Evolutionary conservation across 2,797 vertebrate species (phyloP).

Genomic region (Lepus oiostolus): DNA sequence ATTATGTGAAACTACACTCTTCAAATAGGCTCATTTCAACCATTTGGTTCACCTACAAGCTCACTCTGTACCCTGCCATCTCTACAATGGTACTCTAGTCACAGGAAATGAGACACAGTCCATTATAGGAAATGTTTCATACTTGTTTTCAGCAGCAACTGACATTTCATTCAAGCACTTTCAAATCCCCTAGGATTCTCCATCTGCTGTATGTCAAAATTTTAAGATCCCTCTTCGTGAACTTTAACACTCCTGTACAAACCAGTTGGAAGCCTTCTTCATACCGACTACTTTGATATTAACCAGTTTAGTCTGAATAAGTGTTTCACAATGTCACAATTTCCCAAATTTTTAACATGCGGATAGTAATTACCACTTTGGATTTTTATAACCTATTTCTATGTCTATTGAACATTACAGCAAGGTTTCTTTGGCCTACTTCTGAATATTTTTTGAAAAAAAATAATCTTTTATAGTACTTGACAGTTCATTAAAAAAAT

Average conservation of each 20-base stretch:
- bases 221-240: slow-evolving; percentile 74
- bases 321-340: background rate
- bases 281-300: slow-evolving; percentile 35
- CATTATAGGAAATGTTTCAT: slow-evolving; percentile 50
- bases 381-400: slow-evolving; percentile 1
- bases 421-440: background rate
- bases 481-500: slow-evolving; percentile 2
- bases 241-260: slow-evolving; percentile 66
- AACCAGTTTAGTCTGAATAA: slow-evolving; percentile 42
- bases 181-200: slow-evolving; percentile 65
- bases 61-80: background rate
- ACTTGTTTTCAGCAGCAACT: slow-evolving; percentile 63
- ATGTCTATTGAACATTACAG: background rate
- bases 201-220: slow-evolving; percentile 66
- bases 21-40: slow-evolving; percentile 23
- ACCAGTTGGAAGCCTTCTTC: slow-evolving; percentile 33
- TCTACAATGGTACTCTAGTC: background rate
- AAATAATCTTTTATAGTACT: slow-evolving; percentile 23
- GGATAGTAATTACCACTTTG: background rate
- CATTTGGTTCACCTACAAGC: background rate
- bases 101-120: slow-evolving; percentile 37
- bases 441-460: background rate
- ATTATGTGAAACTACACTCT: background rate
- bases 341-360: slow-evolving; percentile 1
- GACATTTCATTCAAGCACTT: slow-evolving; percentile 71